These are phyloP conservation scores for Silurus asotus DNA, from an alignment of 2,113 vertebrate species.

Conservation along the genomic window DNA sequence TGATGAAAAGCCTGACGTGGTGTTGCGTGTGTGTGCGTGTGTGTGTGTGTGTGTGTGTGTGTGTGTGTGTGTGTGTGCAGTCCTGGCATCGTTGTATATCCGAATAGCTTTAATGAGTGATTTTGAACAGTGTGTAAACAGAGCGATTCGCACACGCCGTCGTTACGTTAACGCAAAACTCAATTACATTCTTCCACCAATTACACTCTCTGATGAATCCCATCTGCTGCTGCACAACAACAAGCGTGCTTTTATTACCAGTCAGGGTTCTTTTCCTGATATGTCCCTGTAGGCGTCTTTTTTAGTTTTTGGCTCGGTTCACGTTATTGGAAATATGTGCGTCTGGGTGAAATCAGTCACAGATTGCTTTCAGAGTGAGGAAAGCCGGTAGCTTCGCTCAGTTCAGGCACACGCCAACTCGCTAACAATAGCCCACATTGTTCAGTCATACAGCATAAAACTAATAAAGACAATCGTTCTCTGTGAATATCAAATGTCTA, in stretches of 20 bases:
- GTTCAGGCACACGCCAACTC: background rate
- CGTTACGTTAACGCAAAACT: conserved; percentile 68
- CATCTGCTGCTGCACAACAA: conserved; percentile 64
- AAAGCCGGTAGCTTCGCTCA: conserved; percentile 18
- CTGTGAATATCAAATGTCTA: background rate
- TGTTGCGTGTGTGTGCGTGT: background rate
- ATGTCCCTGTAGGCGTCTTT: background rate
- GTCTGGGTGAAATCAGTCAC: conserved; percentile 36
- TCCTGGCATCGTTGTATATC: background rate
- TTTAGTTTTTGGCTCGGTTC: background rate
- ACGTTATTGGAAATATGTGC: conserved; percentile 1
- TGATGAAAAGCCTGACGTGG: background rate
- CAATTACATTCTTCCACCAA: conserved; percentile 66
- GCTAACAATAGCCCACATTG: conserved; percentile 9
- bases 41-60: background rate
- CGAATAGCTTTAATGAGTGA: background rate
- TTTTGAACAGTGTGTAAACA: conserved; percentile 14
- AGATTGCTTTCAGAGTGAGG: background rate
- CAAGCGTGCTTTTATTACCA: conserved; percentile 20
- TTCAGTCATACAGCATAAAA: background rate
- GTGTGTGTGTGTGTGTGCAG: background rate
- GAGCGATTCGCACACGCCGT: conserved; percentile 1
- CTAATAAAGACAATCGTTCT: background rate
- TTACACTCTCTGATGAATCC: conserved; percentile 60
- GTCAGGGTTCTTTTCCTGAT: background rate